Conservation (phyloP, 2,797 vertebrate genomes). For the Syndactyla subalaris region DNA sequence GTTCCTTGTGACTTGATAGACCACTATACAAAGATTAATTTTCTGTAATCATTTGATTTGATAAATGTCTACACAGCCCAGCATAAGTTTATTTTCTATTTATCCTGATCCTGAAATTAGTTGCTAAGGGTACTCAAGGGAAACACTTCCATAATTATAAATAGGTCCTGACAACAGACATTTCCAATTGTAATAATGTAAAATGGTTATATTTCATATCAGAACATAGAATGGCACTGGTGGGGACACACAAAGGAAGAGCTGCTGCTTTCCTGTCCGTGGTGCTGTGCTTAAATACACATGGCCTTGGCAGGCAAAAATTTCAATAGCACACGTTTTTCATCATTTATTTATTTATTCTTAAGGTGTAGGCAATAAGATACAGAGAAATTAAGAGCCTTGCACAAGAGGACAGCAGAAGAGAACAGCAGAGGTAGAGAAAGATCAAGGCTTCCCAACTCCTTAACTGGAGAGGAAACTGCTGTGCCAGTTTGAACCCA, state of each 20-base stretch:
- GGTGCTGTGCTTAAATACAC: not conserved
- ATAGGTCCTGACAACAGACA: constrained; percentile 32
- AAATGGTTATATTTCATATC: constrained; percentile 7
- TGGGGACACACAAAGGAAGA: not conserved
- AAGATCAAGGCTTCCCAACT: not conserved
- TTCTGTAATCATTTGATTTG: constrained; percentile 59
- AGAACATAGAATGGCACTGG: not conserved
- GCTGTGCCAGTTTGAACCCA: not conserved
- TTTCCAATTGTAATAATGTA: constrained; percentile 25
- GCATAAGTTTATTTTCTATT: constrained; percentile 53
- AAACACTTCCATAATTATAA: constrained; percentile 34
- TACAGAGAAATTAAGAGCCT: not conserved
- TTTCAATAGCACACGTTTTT: not conserved
- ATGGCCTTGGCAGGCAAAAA: not conserved
- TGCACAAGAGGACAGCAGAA: not conserved
- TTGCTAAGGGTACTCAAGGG: constrained; percentile 40
- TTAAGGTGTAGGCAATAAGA: not conserved
- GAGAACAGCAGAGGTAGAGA: not conserved
- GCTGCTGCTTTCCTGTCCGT: not conserved
- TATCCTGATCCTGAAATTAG: constrained; percentile 43
- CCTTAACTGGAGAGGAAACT: not conserved
- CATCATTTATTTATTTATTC: not conserved
- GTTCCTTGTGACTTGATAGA: constrained; percentile 17
- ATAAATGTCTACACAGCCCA: constrained; percentile 35
- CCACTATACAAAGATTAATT: constrained; percentile 57